Evolutionary conservation across 2,888 invertebrate genomes (phyloP), one percentile per base, ranked within the genome.

Genomic region (Drosophila tripunctata): DNA sequence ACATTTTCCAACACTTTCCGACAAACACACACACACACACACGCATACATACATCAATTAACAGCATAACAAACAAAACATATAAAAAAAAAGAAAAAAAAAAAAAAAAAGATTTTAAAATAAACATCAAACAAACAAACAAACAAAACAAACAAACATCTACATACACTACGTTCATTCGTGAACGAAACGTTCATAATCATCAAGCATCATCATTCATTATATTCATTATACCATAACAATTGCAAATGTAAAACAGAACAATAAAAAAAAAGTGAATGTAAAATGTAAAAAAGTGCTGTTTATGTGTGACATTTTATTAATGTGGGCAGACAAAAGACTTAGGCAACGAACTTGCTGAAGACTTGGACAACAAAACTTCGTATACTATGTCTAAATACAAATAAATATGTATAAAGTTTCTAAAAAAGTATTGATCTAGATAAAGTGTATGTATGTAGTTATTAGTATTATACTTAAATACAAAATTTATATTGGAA

Each of bases 181-280:
- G 79, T 78, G 40, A 51, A 51, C 21, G 40, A 70, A 72, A 68
- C 65, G 75, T 83, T 88, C 87, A 78, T 70, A 82, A 84, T 78
- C 72, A 86, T 84, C 74, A 80, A 78, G 80, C 73, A 80, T 80
- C 80, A 82, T 84, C 82, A 83, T 87, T 80, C 80, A 83, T 87
- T 84, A 86, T 89, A 81, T 87, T 88, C 87, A 88, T 87, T 78
- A n/a, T n/a, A 87, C 80, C 85, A 89, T 82, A 85, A 87, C 84
- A 74, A 86, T 81, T 80, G 82, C 78, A 84, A 78, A 83, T 74
- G 70, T 78, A 85, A 84, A 87, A 84, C 78, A 80, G 68, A 79
- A 79, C 69, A 87, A 78, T 71, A 75, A 78, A 82, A 50, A 84
- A 84, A 78, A 86, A 87, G 75, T 81, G 86, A 89, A 88, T 81